A percentile compares a stretch with the other conserved stretches of the same genome.
Evolutionary conservation across 2,888 invertebrate species (phyloP).

Genomic region (Gerosis bhagava): DNA sequence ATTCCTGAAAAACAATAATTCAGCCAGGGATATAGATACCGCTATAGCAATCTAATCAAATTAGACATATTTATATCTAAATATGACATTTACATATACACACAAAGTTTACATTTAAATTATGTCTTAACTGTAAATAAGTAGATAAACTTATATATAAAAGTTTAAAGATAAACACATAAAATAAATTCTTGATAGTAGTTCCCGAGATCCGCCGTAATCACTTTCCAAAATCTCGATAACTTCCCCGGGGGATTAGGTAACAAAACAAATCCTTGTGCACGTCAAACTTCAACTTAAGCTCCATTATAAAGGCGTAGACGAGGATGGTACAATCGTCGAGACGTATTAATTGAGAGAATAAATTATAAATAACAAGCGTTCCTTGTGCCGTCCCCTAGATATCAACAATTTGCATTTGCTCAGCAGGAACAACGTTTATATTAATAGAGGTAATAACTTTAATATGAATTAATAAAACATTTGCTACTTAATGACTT

Average conservation of each 20-base stretch:
- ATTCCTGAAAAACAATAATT: too few species aligned
- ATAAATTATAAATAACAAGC: conserved; percentile 69
- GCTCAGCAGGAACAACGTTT: conserved; percentile 11
- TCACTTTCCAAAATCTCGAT: conserved; percentile 29
- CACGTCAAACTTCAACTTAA: conserved; percentile 20
- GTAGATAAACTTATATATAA: conserved; percentile 12
- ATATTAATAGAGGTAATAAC: conserved; percentile 14
- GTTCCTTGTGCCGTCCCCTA: conserved; percentile 42
- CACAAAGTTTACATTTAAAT: too few species aligned
- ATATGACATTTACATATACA: too few species aligned
- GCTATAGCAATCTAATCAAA: too few species aligned
- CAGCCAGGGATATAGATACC: too few species aligned
- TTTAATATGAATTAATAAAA: conserved; percentile 5
- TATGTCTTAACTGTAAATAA: too few species aligned
- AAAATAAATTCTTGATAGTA: conserved; percentile 12
- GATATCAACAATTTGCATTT: conserved; percentile 23
- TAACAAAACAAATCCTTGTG: conserved; percentile 26
- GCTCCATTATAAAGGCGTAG: conserved; percentile 38
- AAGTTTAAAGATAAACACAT: conserved; percentile 13
- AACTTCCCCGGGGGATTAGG: conserved; percentile 24
- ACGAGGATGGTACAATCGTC: conserved; percentile 43
- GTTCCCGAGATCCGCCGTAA: conserved; percentile 11
- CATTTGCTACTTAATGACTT: too few species aligned
- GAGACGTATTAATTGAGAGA: conserved; percentile 66
- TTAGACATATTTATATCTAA: too few species aligned